A percentile compares a stretch with the other conserved stretches of the same genome.
Conservation (phyloP, 2,113 vertebrate species). For the Clarias gariepinus region DNA sequence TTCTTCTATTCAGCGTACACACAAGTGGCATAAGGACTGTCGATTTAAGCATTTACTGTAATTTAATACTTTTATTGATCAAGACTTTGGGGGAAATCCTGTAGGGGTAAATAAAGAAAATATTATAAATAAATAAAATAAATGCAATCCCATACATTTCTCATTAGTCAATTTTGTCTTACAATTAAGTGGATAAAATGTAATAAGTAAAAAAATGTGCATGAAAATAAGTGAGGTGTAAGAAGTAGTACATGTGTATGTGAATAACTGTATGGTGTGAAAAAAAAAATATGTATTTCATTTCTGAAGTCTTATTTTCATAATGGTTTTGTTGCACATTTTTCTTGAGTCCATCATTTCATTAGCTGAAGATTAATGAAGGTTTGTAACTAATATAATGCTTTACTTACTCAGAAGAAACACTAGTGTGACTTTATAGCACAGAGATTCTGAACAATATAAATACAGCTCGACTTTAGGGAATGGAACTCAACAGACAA, state of each 20-base stretch:
- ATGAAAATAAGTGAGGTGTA: not conserved
- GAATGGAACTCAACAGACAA: not conserved
- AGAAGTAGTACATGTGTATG: not conserved
- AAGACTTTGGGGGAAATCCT: too few species aligned
- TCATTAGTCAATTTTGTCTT: not conserved
- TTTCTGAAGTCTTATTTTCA: not conserved
- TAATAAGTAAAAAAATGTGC: not conserved
- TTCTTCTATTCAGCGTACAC: too few species aligned
- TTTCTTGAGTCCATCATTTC: not conserved
- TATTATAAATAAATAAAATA: not conserved
- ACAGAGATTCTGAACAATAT: slow-evolving; percentile 5
- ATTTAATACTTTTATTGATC: too few species aligned
- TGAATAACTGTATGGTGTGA: not conserved
- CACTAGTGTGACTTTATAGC: not conserved
- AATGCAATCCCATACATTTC: not conserved
- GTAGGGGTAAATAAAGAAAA: too few species aligned
- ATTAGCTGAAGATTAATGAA: not conserved
- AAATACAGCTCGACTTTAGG: slow-evolving; percentile 9
- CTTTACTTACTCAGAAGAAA: not conserved
- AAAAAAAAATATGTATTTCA: not conserved
- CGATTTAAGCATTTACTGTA: too few species aligned
- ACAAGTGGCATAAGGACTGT: too few species aligned
- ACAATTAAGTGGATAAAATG: not conserved
- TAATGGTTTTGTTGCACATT: not conserved
- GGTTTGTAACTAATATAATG: not conserved